Evolutionary conservation across 30 jellyfish, hydroid and myxozoan genomes (phyloP).

Genomic region (Aurelia sp.): DNA sequence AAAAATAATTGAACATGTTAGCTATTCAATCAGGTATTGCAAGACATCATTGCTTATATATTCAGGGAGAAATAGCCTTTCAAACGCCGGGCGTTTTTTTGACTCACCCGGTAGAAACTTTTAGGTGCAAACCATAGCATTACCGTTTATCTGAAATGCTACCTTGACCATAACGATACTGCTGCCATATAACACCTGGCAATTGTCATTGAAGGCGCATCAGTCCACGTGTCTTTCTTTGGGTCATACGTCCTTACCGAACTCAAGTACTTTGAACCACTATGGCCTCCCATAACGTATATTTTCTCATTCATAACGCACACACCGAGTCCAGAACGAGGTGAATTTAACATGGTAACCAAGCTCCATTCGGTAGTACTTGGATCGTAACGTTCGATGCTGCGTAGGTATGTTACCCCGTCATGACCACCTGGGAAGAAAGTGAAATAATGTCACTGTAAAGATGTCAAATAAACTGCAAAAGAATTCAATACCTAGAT

Average conservation of each 20-base stretch:
- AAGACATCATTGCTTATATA: no score
- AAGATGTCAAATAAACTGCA: no score
- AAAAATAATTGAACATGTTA: no score
- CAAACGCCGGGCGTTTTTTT: no score
- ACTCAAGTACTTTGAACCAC: constrained; percentile 85
- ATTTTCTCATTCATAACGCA: constrained; percentile 77
- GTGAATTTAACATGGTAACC: constrained; percentile 86
- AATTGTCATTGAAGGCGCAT: constrained; percentile 72
- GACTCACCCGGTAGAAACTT: no score
- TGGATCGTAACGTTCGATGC: constrained; percentile 94
- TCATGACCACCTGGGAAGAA: constrained; percentile 91
- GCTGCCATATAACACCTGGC: constrained; percentile 96
- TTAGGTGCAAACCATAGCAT: no score
- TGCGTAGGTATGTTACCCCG: constrained; percentile 87
- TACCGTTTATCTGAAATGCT: background rate
- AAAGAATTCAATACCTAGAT: no score
- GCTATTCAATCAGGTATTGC: no score
- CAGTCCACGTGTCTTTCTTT: constrained; percentile 73
- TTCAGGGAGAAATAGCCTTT: no score
- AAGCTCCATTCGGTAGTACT: constrained; percentile 89
- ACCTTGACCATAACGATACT: constrained; percentile 70
- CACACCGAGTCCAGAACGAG: constrained; percentile 94
- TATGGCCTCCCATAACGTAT: constrained; percentile 92
- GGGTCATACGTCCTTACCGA: constrained; percentile 86
- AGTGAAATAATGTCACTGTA: no score